These are phyloP conservation scores for Sander vitreus DNA, from an alignment of 2,113 vertebrate species.

Conservation along the genomic window DNA sequence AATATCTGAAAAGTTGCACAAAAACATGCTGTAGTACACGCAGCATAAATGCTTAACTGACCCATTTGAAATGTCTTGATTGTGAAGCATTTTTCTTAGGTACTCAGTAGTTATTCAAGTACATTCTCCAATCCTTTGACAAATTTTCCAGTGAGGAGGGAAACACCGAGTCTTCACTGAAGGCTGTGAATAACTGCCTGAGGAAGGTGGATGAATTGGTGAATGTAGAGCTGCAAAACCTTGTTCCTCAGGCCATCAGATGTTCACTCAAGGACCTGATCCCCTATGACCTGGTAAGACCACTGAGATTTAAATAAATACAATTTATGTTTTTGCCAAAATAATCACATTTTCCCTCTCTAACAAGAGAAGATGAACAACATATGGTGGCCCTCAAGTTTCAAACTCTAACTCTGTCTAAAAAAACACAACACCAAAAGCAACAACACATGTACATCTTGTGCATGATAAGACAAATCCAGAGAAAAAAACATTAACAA, in stretches of 20 bases:
- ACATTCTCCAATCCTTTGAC: background rate
- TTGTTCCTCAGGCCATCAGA: conserved; percentile 86
- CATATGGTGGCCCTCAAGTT: background rate
- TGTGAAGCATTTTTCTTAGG: too few species aligned
- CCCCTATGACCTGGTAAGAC: conserved; percentile 88
- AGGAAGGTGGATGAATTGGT: conserved; percentile 78
- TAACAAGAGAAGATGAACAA: background rate
- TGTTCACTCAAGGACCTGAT: conserved; percentile 92
- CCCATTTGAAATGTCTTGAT: too few species aligned
- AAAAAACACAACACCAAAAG: background rate
- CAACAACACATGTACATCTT: too few species aligned
- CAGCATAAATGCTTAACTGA: too few species aligned
- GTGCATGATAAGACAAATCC: too few species aligned
- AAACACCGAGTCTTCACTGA: conserved; percentile 31
- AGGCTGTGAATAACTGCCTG: conserved; percentile 75
- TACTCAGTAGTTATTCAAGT: too few species aligned
- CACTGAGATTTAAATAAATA: background rate
- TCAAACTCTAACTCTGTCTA: background rate
- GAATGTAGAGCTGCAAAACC: conserved; percentile 71
- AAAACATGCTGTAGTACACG: too few species aligned
- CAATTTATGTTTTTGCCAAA: background rate
- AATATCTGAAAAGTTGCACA: too few species aligned
- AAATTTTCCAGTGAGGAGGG: conserved; percentile 45
- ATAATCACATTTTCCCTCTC: background rate
- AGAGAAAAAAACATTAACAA: too few species aligned